phyloP scores from a whole-genome alignment of 2,888 invertebrate genomes.

The Sarcophaga caerulescens region DNA sequence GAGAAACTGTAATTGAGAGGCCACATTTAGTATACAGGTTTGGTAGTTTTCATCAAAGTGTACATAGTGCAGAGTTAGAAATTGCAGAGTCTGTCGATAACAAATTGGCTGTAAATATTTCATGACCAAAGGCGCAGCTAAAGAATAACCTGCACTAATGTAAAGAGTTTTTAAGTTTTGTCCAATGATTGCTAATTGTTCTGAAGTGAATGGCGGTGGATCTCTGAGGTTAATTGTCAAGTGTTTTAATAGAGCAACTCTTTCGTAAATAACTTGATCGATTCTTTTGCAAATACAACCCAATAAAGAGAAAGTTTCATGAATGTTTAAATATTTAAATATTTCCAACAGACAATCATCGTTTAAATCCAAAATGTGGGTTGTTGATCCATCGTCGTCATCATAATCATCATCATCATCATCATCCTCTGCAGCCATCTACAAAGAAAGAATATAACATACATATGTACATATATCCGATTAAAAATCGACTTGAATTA shows the following conservation, averaged over 20 bases:
- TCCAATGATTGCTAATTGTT: constrained; percentile 64
- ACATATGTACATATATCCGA: too few relatives aligned
- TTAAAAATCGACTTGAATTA: too few relatives aligned
- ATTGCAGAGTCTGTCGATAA: constrained; percentile 29
- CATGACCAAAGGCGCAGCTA: constrained; percentile 33
- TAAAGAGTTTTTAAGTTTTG: constrained; percentile 57
- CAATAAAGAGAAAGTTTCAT: constrained; percentile 57
- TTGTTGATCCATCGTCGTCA: too few relatives aligned
- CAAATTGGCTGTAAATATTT: constrained; percentile 63
- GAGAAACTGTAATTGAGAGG: constrained; percentile 41
- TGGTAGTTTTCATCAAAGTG: constrained; percentile 60
- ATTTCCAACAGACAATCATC: constrained; percentile 68
- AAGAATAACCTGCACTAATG: constrained; percentile 63
- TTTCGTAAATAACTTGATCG: constrained; percentile 58
- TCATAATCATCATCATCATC: not conserved
- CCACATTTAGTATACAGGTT: constrained; percentile 42
- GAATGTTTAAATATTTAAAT: constrained; percentile 59
- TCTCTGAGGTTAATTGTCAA: constrained; percentile 60
- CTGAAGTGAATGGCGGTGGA: constrained; percentile 44
- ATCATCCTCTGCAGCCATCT: constrained; percentile 5
- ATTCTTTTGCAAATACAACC: constrained; percentile 50
- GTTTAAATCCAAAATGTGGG: constrained; percentile 62
- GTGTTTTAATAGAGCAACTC: constrained; percentile 56
- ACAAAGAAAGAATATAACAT: not conserved
- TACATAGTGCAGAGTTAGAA: constrained; percentile 61